Base-by-base conservation (phyloP, 2,113 vertebrate genomes). In the Gambusia affinis region DNA sequence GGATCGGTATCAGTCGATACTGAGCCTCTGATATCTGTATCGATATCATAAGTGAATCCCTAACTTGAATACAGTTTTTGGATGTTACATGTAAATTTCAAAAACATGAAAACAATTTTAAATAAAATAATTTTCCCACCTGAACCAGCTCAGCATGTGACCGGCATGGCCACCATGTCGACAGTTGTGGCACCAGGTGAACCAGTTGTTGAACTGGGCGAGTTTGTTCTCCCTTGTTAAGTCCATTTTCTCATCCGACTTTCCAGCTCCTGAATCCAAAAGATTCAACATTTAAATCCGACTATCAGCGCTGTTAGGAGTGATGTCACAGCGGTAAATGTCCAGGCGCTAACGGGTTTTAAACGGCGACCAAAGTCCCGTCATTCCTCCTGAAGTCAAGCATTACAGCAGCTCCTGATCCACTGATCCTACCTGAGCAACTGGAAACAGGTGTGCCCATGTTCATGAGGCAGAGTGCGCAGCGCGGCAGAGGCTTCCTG, bases 181-280 rank as follows among this genome's bases (percentile, higher is more conserved):
- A 85, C 98, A 99, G 88, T 98, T 99, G 92, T 99, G 98, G 87
- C 98, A 99, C 98, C 98, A 99, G 27, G 98, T 99, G 93, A 99
- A 99, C 98, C 98, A 99, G 94, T 99, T 99, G 92, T 98, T 99
- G 89, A 99, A 99, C 77, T 99, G 97, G 57, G 98, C 97, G 22
- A 99, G 91, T 90, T 99, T 99, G 93, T 98, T 99, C 91, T 99
- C 98, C 91, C 98, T 96, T 73, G 97, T 97, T 69, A 99, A 94
- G 89, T 98, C 97, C 27, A 96, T 94, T 90, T 98, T 99, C 94
- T 99, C 98, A 35, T 99, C 98, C 0, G 96, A 96, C 88, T 97
- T 99, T 64, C 96, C 97, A 37, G 95, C 94, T 88, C 96, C 98
- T 98, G 82, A 37, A 37, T 27, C 31, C 75, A 27, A 60, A 61